Percentiles rank a stretch among this genome's conserved stretches.
Evolutionary conservation across 1,140 invertebrate species (phyloP).

Genomic region (Drosophila nikananu): DNA sequence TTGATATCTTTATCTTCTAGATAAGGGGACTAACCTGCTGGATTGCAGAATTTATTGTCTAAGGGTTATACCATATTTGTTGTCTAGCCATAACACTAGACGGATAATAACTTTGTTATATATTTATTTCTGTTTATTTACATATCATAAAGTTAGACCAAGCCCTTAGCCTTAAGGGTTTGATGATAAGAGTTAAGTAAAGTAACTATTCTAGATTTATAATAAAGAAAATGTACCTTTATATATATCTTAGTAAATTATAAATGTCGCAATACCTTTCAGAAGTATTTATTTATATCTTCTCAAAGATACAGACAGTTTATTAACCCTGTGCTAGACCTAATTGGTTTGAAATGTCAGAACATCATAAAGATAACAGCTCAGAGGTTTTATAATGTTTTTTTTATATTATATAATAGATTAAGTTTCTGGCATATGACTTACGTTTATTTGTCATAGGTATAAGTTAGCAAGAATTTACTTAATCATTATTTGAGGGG

Average conservation of each 20-base stretch:
- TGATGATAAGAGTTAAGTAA: not conserved
- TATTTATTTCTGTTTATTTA: not conserved
- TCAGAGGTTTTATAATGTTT: not conserved
- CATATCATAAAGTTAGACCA: not conserved
- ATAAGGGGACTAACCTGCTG: not conserved
- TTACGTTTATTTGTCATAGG: not conserved
- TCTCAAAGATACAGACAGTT: not conserved
- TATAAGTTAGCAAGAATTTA: not conserved
- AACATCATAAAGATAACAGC: not conserved
- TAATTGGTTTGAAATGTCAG: not conserved
- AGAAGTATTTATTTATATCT: not conserved
- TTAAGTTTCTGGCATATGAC: not conserved
- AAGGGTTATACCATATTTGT: not conserved
- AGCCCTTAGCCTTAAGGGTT: no score
- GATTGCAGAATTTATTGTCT: not conserved
- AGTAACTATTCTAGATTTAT: not conserved
- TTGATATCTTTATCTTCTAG: not conserved
- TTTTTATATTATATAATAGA: not conserved
- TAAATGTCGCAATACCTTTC: no score
- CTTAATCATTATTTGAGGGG: not conserved
- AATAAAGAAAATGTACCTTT: fast-evolving
- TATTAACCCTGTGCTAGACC: not conserved
- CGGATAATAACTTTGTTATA: not conserved
- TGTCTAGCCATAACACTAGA: not conserved
- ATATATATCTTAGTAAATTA: not conserved